A percentile compares a stretch with the other conserved stretches of the same genome.
Evolutionary conservation across 2,888 invertebrate genomes (phyloP).

Genomic region (Phalangium opilio): DNA sequence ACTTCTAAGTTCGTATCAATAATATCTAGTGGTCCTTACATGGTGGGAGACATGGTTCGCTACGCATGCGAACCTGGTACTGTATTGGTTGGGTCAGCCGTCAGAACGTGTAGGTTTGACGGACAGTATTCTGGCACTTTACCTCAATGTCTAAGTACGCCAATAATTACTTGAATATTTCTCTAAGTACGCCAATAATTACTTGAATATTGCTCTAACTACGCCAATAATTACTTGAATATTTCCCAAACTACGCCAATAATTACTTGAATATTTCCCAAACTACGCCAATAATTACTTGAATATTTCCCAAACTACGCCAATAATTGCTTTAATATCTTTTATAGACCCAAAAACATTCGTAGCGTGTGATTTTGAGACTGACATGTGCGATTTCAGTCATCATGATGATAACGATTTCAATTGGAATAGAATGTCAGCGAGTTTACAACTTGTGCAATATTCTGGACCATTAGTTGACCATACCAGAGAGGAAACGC

Average conservation of each 20-base stretch:
- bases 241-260: too few relatives aligned
- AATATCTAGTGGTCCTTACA: not conserved
- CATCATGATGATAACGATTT: not conserved
- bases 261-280: too few relatives aligned
- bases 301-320: too few relatives aligned
- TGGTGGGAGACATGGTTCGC: not conserved
- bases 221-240: too few relatives aligned
- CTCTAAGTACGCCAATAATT: too few relatives aligned
- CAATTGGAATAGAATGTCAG: not conserved
- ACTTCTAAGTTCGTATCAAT: not conserved
- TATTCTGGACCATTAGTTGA: constrained; percentile 5
- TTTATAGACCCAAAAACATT: not conserved
- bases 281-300: too few relatives aligned
- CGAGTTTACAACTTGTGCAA: not conserved
- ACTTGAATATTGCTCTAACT: too few relatives aligned
- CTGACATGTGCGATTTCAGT: constrained; percentile 1
- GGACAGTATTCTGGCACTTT: constrained; percentile 5
- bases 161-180: too few relatives aligned
- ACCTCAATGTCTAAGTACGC: not conserved
- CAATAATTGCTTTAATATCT: too few relatives aligned
- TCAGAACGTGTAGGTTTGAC: not conserved
- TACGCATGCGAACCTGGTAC: constrained; percentile 1
- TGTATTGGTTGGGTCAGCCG: constrained; percentile 1
- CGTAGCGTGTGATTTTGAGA: constrained; percentile 3
- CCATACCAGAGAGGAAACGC: not conserved